Conservation (phyloP, 64 coral and sea anemone genomes). For the Acropora tenuis region DNA sequence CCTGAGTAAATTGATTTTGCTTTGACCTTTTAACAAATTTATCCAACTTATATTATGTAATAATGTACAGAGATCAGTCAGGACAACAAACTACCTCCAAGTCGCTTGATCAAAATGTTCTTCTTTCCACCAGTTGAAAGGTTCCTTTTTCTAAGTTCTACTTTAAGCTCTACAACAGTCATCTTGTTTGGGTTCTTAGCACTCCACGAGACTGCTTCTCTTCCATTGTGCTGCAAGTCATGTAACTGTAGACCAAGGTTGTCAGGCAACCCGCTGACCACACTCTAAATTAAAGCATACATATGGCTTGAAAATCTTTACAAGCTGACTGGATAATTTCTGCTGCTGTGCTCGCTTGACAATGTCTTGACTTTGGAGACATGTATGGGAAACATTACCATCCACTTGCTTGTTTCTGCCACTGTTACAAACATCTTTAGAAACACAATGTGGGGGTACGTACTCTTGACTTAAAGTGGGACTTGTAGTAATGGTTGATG, state of each 20-base stretch:
- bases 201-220: constrained; percentile 1
- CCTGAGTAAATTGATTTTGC: too few relatives aligned
- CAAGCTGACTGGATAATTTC: constrained; percentile 27
- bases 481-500: constrained; percentile 46
- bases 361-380: constrained; percentile 35
- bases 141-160: constrained; percentile 67
- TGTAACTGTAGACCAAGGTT: constrained; percentile 20
- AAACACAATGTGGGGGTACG: constrained; percentile 48
- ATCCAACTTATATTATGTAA: too few relatives aligned
- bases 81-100: constrained; percentile 41
- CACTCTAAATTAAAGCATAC: constrained; percentile 26
- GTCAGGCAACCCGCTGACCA: constrained; percentile 52
- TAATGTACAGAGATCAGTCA: too few relatives aligned
- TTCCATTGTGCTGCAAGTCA: constrained; percentile 32
- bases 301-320: constrained; percentile 31
- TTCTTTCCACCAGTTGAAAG: constrained; percentile 58
- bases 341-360: constrained; percentile 9
- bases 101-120: constrained; percentile 65
- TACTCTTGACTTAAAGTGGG: constrained; percentile 44
- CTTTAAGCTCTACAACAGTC: constrained; percentile 65
- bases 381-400: constrained; percentile 19
- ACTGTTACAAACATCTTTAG: constrained; percentile 3
- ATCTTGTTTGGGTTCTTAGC: constrained; percentile 61
- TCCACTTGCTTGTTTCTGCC: constrained; percentile 46
- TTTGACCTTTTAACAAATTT: too few relatives aligned